phyloP scores from a whole-genome alignment of 2,797 vertebrate species.

The Chanos chanos region DNA sequence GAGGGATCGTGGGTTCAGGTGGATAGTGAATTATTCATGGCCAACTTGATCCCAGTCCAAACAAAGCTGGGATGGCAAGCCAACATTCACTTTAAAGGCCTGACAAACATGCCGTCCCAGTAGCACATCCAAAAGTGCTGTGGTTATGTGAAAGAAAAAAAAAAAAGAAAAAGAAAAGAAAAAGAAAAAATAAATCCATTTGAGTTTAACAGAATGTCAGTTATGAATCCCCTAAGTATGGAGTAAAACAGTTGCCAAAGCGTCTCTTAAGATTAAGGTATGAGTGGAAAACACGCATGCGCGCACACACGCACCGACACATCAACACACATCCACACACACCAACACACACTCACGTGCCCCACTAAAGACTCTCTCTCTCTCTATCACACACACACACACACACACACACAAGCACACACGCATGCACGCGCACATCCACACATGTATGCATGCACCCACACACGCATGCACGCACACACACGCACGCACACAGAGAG shows the following conservation, averaged over 20 bases:
- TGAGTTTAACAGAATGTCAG: constrained; percentile 12
- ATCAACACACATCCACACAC: background rate
- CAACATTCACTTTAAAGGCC: constrained; percentile 29
- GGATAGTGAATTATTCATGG: constrained; percentile 34
- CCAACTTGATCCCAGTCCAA: constrained; percentile 19
- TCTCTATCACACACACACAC: too few species aligned
- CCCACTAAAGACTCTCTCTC: too few species aligned
- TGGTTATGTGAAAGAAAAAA: too few species aligned
- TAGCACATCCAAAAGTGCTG: background rate
- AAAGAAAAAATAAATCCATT: background rate
- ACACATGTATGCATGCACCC: too few species aligned
- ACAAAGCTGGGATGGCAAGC: constrained; percentile 24
- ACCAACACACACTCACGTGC: too few species aligned
- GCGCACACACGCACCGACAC: background rate
- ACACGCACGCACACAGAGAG: too few species aligned
- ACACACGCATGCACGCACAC: too few species aligned
- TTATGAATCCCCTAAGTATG: background rate
- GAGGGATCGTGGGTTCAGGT: constrained; percentile 16
- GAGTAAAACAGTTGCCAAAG: background rate
- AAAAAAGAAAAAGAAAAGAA: background rate
- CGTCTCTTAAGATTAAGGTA: background rate
- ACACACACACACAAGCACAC: too few species aligned
- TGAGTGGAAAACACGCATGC: constrained; percentile 3
- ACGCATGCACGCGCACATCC: too few species aligned
- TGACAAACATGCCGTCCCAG: constrained; percentile 19